These are phyloP conservation scores for Uloborus plumipes DNA, from an alignment of 2,888 invertebrate genomes.

Conservation along the genomic window DNA sequence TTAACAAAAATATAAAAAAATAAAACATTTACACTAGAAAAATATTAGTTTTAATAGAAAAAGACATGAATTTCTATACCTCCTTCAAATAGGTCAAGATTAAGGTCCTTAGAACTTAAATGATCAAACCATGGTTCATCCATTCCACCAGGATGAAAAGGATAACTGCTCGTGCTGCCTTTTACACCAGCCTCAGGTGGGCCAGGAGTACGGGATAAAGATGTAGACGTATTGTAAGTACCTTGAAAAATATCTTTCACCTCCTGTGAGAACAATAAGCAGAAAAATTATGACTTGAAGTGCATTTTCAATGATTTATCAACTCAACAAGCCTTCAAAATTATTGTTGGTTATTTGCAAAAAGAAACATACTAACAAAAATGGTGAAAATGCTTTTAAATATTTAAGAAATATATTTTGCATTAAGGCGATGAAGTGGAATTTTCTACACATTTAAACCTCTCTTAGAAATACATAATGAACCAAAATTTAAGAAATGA, in stretches of 20 bases:
- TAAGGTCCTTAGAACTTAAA: constrained; percentile 60
- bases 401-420: too few species aligned
- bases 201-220: constrained; percentile 83
- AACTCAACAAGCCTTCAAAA: too few species aligned
- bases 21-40: background rate
- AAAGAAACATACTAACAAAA: too few species aligned
- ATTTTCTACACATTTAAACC: too few species aligned
- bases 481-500: too few species aligned
- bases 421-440: too few species aligned
- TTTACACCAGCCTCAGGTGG: constrained; percentile 79
- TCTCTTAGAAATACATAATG: too few species aligned
- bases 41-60: background rate
- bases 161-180: constrained; percentile 84
- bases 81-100: constrained; percentile 44
- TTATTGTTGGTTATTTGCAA: too few species aligned
- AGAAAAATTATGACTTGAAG: too few species aligned
- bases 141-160: constrained; percentile 81
- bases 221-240: constrained; percentile 82
- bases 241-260: constrained; percentile 76
- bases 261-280: constrained; percentile 12
- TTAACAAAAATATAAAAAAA: background rate
- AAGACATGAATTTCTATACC: constrained; percentile 6
- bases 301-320: too few species aligned
- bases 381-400: too few species aligned
- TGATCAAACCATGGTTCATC: constrained; percentile 69